Evolutionary conservation across 2,888 invertebrate species (phyloP).

Genomic region (Lasius fuliginosus): DNA sequence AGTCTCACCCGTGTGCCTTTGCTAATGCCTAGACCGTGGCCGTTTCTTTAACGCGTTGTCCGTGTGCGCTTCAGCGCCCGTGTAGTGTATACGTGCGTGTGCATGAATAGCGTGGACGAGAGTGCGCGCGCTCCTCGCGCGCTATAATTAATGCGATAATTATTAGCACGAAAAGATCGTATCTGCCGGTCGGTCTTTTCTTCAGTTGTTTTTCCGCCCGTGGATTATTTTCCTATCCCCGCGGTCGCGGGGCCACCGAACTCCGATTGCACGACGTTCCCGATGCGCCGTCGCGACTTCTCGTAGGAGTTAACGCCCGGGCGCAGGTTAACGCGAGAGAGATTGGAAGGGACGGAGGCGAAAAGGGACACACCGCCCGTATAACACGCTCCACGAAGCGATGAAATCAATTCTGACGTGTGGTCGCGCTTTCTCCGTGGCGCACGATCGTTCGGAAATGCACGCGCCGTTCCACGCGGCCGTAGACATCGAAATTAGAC

Average conservation of each 20-base stretch:
- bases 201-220: slow-evolving; percentile 73
- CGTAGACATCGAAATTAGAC: slow-evolving; percentile 54
- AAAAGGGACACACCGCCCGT: slow-evolving; percentile 39
- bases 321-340: slow-evolving; percentile 39
- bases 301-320: slow-evolving; percentile 45
- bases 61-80: slow-evolving; percentile 41
- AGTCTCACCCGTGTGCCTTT: slow-evolving; percentile 74
- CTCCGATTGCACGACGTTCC: slow-evolving; percentile 51
- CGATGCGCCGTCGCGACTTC: slow-evolving; percentile 21
- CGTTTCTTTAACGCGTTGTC: slow-evolving; percentile 64
- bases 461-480: slow-evolving; percentile 53
- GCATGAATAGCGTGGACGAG: slow-evolving; percentile 45
- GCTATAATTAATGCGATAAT: slow-evolving; percentile 83
- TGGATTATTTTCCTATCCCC: slow-evolving; percentile 77
- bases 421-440: slow-evolving; percentile 77
- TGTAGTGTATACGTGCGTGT: slow-evolving; percentile 27
- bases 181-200: slow-evolving; percentile 78
- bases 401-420: slow-evolving; percentile 80
- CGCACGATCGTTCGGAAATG: slow-evolving; percentile 78
- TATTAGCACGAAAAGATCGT: slow-evolving; percentile 84
- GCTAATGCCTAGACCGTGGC: slow-evolving; percentile 67
- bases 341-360: slow-evolving; percentile 44
- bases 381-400: slow-evolving; percentile 56
- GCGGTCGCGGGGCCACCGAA: slow-evolving; percentile 71
- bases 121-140: slow-evolving; percentile 50